Evolutionary conservation across 2,888 invertebrate species (phyloP), one percentile per base, ranked within the genome.

Genomic region (Ochropacha duplaris): DNA sequence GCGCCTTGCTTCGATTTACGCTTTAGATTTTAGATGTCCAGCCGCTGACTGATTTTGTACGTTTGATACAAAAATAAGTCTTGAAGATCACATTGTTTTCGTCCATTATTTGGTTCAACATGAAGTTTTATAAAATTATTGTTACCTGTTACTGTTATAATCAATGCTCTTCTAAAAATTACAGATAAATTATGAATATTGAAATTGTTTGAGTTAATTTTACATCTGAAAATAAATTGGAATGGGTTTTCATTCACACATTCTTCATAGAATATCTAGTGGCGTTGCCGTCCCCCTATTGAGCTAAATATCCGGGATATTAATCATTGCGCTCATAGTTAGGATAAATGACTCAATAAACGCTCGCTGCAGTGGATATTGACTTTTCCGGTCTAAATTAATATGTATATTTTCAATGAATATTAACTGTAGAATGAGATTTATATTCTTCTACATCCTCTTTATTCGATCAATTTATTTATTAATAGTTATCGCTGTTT

Each of bases 331-430:
- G 69, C 74, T 83, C 79, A 81, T 86, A 86, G 84, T 86, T 82
- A 86, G 79, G 80, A 86, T 86, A 84, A 86, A 86, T 87, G 81
- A 86, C 81, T 84, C 87, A 88, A 88, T 88, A 86, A 86, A 80
- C 83, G 81, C 80, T 82, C 81, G 71, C 75, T 68, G 71, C 74
- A 65, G 70, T 68, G 76, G 72, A 81, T 84, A 86, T 88, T 83
- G 81, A 81, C 82, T 86, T 86, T 88, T 87, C 87, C 86, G 84
- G 84, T 83, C 77, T 76, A 81, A 86, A 88, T 86, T 76, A 84
- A 87, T 84, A 75, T n/a, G n/a, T n/a, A n/a, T 78, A 81, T 81
- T 83, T 82, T 76, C 79, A 83, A 88, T 83, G 69, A 77, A 79
- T 79, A 77, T 79, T 76, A 84, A 84, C 87, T 78, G 75, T 68